These are phyloP conservation scores for Aleiodes alternator DNA, from an alignment of 2,888 invertebrate genomes.

Conservation along the genomic window DNA sequence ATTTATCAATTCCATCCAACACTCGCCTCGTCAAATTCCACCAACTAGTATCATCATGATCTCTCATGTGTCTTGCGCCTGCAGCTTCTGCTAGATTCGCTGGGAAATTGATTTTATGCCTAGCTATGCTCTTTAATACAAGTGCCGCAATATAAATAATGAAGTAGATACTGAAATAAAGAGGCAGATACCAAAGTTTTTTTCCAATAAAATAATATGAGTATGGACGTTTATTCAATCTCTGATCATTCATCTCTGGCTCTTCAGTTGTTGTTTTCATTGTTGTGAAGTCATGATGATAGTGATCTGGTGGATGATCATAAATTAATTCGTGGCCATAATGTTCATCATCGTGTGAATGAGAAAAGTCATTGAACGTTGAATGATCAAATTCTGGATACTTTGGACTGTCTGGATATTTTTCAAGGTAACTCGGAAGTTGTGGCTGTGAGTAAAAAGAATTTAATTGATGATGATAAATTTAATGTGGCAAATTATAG, in stretches of 20 bases:
- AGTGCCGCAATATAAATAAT: constrained; percentile 83
- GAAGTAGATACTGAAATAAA: constrained; percentile 84
- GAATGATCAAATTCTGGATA: constrained; percentile 62
- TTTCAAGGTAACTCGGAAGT: constrained; percentile 46
- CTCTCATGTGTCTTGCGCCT: constrained; percentile 47
- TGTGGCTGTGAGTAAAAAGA: constrained; percentile 40
- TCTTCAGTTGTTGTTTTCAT: constrained; percentile 72
- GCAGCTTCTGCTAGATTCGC: constrained; percentile 64
- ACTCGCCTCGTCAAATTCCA: constrained; percentile 61
- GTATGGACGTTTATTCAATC: constrained; percentile 76
- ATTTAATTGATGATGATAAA: constrained; percentile 7
- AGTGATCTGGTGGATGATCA: constrained; percentile 72
- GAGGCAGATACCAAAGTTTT: constrained; percentile 85
- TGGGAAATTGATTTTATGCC: constrained; percentile 81
- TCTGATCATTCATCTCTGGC: constrained; percentile 71
- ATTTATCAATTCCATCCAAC: constrained; percentile 62
- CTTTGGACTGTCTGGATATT: constrained; percentile 59
- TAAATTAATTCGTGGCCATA: constrained; percentile 65
- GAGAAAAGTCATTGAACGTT: constrained; percentile 71
- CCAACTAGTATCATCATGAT: constrained; percentile 57
- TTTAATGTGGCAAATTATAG: background rate
- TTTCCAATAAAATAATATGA: constrained; percentile 86
- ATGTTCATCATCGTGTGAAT: constrained; percentile 69
- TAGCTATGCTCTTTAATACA: constrained; percentile 83
- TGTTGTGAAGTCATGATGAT: constrained; percentile 74